These are phyloP conservation scores for Magallana gigas DNA, from an alignment of 1,140 invertebrate species.

Conservation along the genomic window DNA sequence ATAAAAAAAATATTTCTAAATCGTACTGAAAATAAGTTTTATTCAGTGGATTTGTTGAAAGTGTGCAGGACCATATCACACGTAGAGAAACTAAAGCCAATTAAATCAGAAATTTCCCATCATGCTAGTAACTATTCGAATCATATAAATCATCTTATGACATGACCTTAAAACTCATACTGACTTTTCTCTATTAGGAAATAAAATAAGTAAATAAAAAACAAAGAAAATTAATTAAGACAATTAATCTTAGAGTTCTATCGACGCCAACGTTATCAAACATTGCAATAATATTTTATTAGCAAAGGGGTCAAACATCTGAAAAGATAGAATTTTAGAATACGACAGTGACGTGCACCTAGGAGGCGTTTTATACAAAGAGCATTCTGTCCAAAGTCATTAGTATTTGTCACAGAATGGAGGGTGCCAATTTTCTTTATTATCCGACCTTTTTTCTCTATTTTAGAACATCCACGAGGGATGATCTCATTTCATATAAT, in stretches of 20 bases:
- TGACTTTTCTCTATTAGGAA: no score
- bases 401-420: slow-evolving; percentile 18
- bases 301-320: not conserved
- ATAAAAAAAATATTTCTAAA: no score
- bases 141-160: no score
- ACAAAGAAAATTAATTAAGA: not conserved
- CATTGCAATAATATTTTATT: not conserved
- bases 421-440: slow-evolving; percentile 4
- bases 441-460: not conserved
- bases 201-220: not conserved
- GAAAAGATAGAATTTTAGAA: slow-evolving; percentile 6
- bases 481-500: not conserved
- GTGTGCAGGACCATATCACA: no score
- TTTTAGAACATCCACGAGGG: not conserved
- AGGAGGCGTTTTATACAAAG: slow-evolving; percentile 25
- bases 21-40: no score
- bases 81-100: no score
- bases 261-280: not conserved
- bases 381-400: slow-evolving; percentile 30
- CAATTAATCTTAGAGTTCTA: not conserved
- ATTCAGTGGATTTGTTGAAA: no score
- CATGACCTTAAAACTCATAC: no score
- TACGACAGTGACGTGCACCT: not conserved
- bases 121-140: no score
- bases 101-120: no score